A percentile compares a stretch with the other conserved stretches of the same genome.
These are phyloP conservation scores for Drosophila mojavensis DNA, from an alignment of 1,140 invertebrate genomes.

Conservation along the genomic window DNA sequence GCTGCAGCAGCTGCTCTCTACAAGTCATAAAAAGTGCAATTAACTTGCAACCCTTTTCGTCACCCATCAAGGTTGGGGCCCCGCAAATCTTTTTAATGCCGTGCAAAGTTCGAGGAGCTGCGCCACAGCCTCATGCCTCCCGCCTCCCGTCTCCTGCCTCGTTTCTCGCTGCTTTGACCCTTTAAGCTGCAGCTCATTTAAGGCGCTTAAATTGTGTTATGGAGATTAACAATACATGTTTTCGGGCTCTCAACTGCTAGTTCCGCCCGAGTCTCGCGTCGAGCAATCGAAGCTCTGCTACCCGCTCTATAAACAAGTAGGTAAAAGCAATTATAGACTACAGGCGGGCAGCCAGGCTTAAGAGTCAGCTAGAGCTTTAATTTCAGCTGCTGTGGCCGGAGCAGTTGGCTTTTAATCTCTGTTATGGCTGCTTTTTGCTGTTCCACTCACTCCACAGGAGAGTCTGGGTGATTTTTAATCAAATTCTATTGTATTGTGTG, in stretches of 20 bases:
- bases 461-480: conserved; percentile 31
- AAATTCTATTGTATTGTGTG: conserved; percentile 28
- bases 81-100: conserved; percentile 55
- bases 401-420: conserved; percentile 36
- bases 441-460: conserved; percentile 13
- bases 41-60: conserved; percentile 68
- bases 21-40: conserved; percentile 72
- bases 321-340: conserved; percentile 67
- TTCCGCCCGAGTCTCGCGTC: conserved; percentile 16
- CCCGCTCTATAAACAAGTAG: conserved; percentile 44
- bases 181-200: conserved; percentile 71
- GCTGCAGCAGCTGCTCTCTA: background rate
- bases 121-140: background rate
- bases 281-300: conserved; percentile 19
- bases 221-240: conserved; percentile 70
- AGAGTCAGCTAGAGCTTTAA: background rate
- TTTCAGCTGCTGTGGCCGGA: conserved; percentile 5
- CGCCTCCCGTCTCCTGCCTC: background rate
- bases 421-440: conserved; percentile 25
- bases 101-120: conserved; percentile 46
- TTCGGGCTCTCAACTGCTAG: conserved; percentile 31
- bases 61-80: conserved; percentile 28
- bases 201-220: conserved; percentile 77
- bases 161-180: conserved; percentile 29
- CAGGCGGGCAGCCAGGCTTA: conserved; percentile 24